A percentile compares a stretch with the other conserved stretches of the same genome.
Conservation (phyloP, 2,888 invertebrate species). For the Odontothrips loti region DNA sequence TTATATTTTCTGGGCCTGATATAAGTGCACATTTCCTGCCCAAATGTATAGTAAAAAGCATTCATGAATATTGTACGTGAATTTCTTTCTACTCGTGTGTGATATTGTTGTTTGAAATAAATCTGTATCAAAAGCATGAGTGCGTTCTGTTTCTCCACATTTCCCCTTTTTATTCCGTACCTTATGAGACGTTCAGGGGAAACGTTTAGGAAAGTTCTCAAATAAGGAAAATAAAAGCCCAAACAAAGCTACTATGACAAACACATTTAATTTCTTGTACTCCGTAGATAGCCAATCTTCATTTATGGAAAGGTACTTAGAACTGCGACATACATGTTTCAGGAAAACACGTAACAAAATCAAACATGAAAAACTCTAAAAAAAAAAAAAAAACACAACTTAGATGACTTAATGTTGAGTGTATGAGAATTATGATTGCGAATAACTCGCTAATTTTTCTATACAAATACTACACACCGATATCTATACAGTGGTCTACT, state of each 20-base stretch:
- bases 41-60: background rate
- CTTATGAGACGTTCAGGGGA: too few species aligned
- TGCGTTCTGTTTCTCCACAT: too few species aligned
- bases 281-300: background rate
- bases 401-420: too few species aligned
- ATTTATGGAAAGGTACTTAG: background rate
- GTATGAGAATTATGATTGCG: too few species aligned
- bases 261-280: background rate
- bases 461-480: too few species aligned
- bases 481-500: background rate
- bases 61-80: background rate
- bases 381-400: background rate
- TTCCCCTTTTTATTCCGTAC: too few species aligned
- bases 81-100: conserved; percentile 8
- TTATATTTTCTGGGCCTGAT: background rate
- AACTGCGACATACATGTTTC: background rate
- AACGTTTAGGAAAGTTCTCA: too few species aligned
- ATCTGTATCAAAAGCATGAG: background rate
- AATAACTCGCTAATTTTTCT: too few species aligned
- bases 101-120: conserved; percentile 8
- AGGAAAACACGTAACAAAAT: background rate
- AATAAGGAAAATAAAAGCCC: background rate
- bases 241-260: background rate
- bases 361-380: background rate
- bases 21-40: background rate